These are phyloP conservation scores for Melanotaenia nigrans DNA, from an alignment of 2,797 vertebrate species.

Conservation along the genomic window DNA sequence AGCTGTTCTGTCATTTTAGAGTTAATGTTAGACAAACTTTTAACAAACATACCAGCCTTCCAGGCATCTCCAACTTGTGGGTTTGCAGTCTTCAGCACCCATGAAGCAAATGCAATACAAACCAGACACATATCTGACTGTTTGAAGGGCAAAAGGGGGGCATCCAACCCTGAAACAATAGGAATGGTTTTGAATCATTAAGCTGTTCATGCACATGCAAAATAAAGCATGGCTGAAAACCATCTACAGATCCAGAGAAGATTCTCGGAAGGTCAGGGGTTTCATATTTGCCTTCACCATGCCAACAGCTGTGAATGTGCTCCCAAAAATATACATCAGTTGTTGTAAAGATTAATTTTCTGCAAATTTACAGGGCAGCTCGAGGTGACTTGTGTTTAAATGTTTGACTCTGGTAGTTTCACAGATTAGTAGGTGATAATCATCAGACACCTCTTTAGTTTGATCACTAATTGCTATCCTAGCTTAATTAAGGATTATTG, in stretches of 20 bases:
- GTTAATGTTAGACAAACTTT: not conserved
- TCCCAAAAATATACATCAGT: slow-evolving; percentile 9
- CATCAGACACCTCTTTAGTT: slow-evolving; percentile 1
- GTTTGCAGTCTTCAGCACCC: slow-evolving; percentile 93
- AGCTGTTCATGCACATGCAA: not conserved
- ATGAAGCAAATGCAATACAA: slow-evolving; percentile 95
- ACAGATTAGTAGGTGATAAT: slow-evolving; percentile 26
- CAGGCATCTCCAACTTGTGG: slow-evolving; percentile 91
- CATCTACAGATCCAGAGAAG: not conserved
- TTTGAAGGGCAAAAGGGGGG: slow-evolving; percentile 74
- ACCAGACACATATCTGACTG: slow-evolving; percentile 95
- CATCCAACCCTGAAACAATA: slow-evolving; percentile 76
- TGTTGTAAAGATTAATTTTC: slow-evolving; percentile 4
- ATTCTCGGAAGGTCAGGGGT: not conserved
- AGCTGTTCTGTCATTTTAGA: not conserved
- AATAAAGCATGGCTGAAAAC: not conserved
- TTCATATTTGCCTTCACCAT: slow-evolving; percentile 23
- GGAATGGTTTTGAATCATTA: slow-evolving; percentile 4
- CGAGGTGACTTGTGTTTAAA: not conserved
- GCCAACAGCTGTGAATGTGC: slow-evolving; percentile 40
- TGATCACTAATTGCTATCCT: not conserved
- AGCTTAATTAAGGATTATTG: slow-evolving; percentile 3
- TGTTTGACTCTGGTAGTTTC: not conserved
- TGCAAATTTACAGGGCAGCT: slow-evolving; percentile 10
- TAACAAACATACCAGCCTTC: slow-evolving; percentile 89